Percentiles rank a stretch among this genome's conserved stretches.
Evolutionary conservation across 2,888 invertebrate genomes (phyloP).

Genomic region (Diplolepis rosae): DNA sequence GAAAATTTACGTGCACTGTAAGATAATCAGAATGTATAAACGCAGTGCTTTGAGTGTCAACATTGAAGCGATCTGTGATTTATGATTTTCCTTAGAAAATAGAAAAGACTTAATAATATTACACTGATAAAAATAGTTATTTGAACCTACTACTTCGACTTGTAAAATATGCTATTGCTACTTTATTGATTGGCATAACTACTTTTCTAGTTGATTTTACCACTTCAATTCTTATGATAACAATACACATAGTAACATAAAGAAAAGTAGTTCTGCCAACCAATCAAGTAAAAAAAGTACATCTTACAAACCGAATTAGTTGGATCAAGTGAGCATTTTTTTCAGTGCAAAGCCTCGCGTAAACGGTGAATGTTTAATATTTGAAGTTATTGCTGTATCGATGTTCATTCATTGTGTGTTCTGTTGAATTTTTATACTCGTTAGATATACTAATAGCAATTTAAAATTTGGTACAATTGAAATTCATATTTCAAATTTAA

Average conservation of each 20-base stretch:
- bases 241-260: too few species aligned
- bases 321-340: too few species aligned
- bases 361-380: constrained; percentile 16
- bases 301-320: too few species aligned
- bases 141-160: too few species aligned
- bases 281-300: too few species aligned
- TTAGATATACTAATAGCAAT: neutral
- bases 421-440: neutral
- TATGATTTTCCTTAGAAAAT: constrained; percentile 7
- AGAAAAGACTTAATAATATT: neutral
- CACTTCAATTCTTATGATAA: too few species aligned
- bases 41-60: constrained; percentile 10
- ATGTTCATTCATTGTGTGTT: neutral
- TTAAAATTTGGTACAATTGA: neutral
- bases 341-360: constrained; percentile 21
- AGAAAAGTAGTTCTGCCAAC: too few species aligned
- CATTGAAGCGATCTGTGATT: constrained; percentile 29
- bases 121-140: too few species aligned
- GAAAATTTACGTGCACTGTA: constrained; percentile 16
- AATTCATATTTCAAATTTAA: too few species aligned
- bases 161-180: too few species aligned
- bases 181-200: too few species aligned
- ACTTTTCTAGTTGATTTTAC: too few species aligned
- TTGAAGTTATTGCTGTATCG: constrained; percentile 17
- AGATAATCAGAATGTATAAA: constrained; percentile 12